Conservation (phyloP, 2,888 invertebrate genomes). For the Ametastegia equiseti region DNA sequence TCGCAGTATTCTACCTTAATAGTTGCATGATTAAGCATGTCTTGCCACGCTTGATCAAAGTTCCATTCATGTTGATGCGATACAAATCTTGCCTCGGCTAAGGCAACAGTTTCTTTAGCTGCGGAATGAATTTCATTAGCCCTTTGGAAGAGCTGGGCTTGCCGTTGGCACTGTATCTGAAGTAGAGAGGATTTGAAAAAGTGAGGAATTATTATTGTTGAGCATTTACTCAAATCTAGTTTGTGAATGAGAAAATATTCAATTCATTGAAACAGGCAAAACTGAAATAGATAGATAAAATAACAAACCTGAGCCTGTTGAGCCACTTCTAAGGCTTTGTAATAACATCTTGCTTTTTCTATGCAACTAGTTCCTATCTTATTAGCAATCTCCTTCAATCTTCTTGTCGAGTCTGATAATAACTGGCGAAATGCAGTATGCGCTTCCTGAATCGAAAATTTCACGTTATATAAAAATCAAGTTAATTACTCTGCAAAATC, state of each 20-base stretch:
- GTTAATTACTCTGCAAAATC: neutral
- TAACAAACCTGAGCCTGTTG: constrained; percentile 82
- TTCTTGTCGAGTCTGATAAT: constrained; percentile 89
- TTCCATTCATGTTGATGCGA: constrained; percentile 88
- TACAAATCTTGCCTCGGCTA: constrained; percentile 90
- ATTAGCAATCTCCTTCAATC: constrained; percentile 88
- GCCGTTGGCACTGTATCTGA: constrained; percentile 89
- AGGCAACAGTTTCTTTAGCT: constrained; percentile 94
- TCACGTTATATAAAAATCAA: neutral
- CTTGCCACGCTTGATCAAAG: constrained; percentile 98
- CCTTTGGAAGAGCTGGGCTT: constrained; percentile 93
- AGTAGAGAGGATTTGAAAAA: neutral
- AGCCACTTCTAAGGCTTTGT: constrained; percentile 89
- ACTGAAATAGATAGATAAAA: neutral
- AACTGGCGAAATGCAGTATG: constrained; percentile 93
- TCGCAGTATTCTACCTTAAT: constrained; percentile 82
- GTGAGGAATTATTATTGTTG: neutral
- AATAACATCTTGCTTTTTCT: constrained; percentile 93
- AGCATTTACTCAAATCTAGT: neutral
- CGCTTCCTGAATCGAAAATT: constrained; percentile 84
- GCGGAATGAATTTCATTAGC: constrained; percentile 95
- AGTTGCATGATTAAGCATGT: constrained; percentile 97
- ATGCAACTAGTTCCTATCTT: constrained; percentile 89
- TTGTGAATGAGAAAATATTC: too few species aligned
- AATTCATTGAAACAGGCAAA: neutral